Evolutionary conservation across 2,797 vertebrate species (phyloP).

Genomic region (Schizothorax lantsangensis): DNA sequence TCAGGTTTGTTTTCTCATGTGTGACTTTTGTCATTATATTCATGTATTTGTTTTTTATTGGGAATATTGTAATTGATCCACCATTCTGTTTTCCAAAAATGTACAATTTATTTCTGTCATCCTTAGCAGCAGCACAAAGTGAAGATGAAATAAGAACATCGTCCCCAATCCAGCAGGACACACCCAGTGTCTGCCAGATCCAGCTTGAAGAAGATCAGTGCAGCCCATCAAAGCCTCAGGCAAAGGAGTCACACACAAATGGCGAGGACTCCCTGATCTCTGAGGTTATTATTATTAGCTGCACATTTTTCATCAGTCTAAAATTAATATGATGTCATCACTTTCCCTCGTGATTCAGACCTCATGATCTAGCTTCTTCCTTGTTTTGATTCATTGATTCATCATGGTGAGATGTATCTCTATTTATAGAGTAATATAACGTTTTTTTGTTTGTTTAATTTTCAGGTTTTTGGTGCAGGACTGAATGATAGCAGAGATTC

Average conservation of each 20-base stretch:
- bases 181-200: conserved; percentile 59
- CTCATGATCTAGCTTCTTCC: neutral
- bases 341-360: neutral
- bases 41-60: neutral
- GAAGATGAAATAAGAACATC: conserved; percentile 20
- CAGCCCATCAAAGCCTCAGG: conserved; percentile 62
- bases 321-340: neutral
- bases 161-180: conserved; percentile 42
- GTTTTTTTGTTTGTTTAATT: neutral
- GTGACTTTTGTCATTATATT: neutral
- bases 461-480: conserved; percentile 42
- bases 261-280: conserved; percentile 61
- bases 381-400: neutral
- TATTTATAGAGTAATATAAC: neutral
- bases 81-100: neutral
- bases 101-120: neutral
- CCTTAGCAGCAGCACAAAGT: conserved; percentile 18
- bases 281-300: conserved; percentile 47
- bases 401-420: neutral
- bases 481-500: conserved; percentile 69
- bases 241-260: conserved; percentile 53
- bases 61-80: neutral
- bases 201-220: conserved; percentile 34
- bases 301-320: conserved; percentile 1
- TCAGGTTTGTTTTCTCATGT: conserved; percentile 38